Evolutionary conservation across 2,113 vertebrate genomes (phyloP).

Genomic region (Mesoclemmys tuberculata): DNA sequence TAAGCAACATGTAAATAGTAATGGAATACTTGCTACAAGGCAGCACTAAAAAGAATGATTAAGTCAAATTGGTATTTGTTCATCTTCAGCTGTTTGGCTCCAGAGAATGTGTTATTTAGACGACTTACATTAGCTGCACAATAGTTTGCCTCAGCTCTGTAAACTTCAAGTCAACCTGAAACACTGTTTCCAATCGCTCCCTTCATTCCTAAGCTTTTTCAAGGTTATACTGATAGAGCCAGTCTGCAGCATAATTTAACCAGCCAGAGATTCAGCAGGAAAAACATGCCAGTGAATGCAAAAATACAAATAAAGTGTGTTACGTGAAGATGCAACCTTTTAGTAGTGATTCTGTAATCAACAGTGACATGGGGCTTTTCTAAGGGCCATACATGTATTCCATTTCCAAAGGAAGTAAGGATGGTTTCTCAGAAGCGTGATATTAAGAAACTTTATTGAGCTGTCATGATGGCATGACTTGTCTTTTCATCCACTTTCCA

Average conservation of each 20-base stretch:
- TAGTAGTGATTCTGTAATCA: not conserved
- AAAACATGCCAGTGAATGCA: not conserved
- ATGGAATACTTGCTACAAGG: not conserved
- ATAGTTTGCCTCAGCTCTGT: not conserved
- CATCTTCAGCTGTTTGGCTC: not conserved
- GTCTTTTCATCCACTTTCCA: not conserved
- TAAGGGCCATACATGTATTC: not conserved
- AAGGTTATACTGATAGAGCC: accelerated
- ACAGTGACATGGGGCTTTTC: not conserved
- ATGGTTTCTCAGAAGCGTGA: not conserved
- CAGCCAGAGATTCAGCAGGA: not conserved
- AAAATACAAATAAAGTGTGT: not conserved
- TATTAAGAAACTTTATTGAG: constrained; percentile 27
- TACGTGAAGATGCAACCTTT: not conserved
- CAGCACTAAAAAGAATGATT: not conserved
- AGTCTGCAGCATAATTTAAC: not conserved
- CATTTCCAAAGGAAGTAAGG: not conserved
- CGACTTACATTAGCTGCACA: not conserved
- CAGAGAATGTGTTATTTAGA: not conserved
- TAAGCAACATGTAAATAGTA: accelerated
- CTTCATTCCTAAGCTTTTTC: not conserved
- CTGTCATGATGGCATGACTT: not conserved
- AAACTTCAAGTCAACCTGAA: not conserved
- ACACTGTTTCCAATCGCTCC: accelerated
- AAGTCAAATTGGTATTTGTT: not conserved